phyloP scores from a whole-genome alignment of 2,888 invertebrate genomes.

The Phania funesta region DNA sequence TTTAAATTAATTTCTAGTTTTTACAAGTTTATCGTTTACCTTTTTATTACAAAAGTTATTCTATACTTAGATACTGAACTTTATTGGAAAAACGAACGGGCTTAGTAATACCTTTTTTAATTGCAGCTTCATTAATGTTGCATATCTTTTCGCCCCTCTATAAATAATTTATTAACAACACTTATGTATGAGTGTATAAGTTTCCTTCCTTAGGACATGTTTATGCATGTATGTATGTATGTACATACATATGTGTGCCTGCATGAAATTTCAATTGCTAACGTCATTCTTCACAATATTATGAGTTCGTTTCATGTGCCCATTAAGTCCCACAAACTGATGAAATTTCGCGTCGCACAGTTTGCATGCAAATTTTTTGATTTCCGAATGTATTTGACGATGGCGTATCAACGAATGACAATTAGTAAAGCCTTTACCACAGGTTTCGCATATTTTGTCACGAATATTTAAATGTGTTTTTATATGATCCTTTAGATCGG shows the following conservation, averaged over 20 bases:
- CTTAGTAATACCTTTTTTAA: no score
- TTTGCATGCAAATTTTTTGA: slow-evolving; percentile 75
- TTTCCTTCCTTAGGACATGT: no score
- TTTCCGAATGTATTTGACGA: slow-evolving; percentile 74
- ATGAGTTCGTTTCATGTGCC: slow-evolving; percentile 76
- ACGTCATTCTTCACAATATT: slow-evolving; percentile 68
- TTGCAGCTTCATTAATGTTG: no score
- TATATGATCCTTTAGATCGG: slow-evolving; percentile 73
- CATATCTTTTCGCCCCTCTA: no score
- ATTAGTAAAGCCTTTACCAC: slow-evolving; percentile 76
- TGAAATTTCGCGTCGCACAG: slow-evolving; percentile 75
- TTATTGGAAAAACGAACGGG: no score
- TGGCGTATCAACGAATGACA: slow-evolving; percentile 75
- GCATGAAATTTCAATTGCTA: slow-evolving; percentile 9
- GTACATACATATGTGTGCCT: background rate
- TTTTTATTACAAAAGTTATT: no score
- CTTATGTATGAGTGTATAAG: no score
- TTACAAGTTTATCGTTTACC: no score
- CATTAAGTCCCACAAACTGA: slow-evolving; percentile 76
- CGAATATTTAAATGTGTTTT: slow-evolving; percentile 76
- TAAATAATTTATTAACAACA: no score
- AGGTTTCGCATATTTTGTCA: slow-evolving; percentile 75
- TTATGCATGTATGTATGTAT: background rate
- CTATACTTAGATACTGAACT: no score
- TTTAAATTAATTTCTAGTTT: no score